Conservation (phyloP, 1,140 invertebrate species). For the Marisa cornuarietis region DNA sequence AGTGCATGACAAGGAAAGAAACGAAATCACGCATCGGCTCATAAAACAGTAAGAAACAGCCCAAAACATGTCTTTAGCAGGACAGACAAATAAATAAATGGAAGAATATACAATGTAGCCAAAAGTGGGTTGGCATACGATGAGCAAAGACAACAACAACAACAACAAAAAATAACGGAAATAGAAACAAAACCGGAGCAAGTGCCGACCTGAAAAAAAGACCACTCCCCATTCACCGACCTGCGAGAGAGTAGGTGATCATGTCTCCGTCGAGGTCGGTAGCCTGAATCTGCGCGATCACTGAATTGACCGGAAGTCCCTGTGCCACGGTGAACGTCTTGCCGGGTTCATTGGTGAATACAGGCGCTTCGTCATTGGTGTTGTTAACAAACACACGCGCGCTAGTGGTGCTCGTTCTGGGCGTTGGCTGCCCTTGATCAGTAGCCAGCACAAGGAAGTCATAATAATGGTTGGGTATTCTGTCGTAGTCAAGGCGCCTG, state of each 20-base stretch:
- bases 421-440: conserved; percentile 56
- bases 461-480: conserved; percentile 45
- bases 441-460: conserved; percentile 57
- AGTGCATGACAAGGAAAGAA: background rate
- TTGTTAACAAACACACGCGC: conserved; percentile 69
- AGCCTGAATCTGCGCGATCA: conserved; percentile 89
- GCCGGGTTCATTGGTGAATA: conserved; percentile 74
- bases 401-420: conserved; percentile 78
- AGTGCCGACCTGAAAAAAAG: background rate
- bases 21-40: background rate
- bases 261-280: conserved; percentile 84
- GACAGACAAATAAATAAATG: too few relatives aligned
- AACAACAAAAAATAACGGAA: too few relatives aligned
- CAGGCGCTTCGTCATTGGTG: conserved; percentile 61
- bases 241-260: conserved; percentile 56
- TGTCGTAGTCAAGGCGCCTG: conserved; percentile 56
- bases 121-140: too few relatives aligned
- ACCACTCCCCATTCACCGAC: conserved; percentile 31
- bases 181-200: too few relatives aligned
- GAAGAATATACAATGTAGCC: too few relatives aligned
- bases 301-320: conserved; percentile 88
- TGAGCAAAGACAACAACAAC: too few relatives aligned
- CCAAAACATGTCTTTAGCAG: too few relatives aligned
- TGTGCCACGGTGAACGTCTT: conserved; percentile 84
- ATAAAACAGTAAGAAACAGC: too few relatives aligned